These are phyloP conservation scores for Melipona bicolor DNA, from an alignment of 2,888 invertebrate species.

Conservation along the genomic window DNA sequence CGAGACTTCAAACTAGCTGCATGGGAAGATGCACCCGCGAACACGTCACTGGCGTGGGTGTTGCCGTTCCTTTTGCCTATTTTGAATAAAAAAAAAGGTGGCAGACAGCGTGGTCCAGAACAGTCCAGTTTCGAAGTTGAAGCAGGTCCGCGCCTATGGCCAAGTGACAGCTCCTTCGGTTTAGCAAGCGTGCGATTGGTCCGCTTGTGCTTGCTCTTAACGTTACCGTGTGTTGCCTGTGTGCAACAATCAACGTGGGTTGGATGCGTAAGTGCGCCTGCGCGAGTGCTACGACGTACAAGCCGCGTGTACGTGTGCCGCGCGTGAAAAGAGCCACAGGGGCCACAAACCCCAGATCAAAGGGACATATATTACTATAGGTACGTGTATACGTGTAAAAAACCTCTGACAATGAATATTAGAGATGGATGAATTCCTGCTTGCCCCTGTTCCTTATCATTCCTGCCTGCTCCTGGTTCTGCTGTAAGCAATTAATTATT, in stretches of 20 bases:
- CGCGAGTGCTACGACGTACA: constrained; percentile 62
- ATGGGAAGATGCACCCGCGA: constrained; percentile 48
- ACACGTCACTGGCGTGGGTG: constrained; percentile 56
- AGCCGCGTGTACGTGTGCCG: constrained; percentile 61
- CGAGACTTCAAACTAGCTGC: neutral
- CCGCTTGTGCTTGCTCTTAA: constrained; percentile 16
- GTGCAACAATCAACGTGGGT: constrained; percentile 61
- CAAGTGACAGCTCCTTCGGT: constrained; percentile 51
- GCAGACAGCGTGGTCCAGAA: constrained; percentile 16
- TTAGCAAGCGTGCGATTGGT: constrained; percentile 49
- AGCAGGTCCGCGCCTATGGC: constrained; percentile 53
- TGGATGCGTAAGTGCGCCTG: constrained; percentile 67
- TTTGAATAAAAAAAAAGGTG: constrained; percentile 11
- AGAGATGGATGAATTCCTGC: constrained; percentile 5
- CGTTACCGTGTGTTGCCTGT: constrained; percentile 40
- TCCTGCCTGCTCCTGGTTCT: neutral
- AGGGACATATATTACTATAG: constrained; percentile 60
- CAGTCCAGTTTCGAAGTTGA: constrained; percentile 24
- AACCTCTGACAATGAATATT: neutral
- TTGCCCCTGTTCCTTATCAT: neutral
- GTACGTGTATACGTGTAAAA: constrained; percentile 35
- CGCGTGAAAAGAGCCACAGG: constrained; percentile 66
- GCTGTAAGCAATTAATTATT: neutral
- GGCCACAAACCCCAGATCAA: constrained; percentile 56
- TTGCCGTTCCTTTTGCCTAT: constrained; percentile 28